A percentile compares a stretch with the other conserved stretches of the same genome.
These are phyloP conservation scores for Macropus fuliginosus DNA, from an alignment of 2,797 vertebrate species.

Conservation along the genomic window DNA sequence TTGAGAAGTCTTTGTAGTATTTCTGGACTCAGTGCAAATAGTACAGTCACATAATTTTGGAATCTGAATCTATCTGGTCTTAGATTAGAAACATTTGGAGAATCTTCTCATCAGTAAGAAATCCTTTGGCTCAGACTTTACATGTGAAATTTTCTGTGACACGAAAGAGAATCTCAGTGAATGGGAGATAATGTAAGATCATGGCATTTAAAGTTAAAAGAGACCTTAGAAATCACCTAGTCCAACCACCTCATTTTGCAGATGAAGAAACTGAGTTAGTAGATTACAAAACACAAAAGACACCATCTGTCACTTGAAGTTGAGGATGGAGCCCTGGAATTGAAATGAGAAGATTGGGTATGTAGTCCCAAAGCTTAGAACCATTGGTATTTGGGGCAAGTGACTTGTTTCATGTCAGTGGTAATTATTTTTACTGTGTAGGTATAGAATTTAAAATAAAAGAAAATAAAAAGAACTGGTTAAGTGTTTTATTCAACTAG, in stretches of 20 bases:
- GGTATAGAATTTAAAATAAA: conserved; percentile 28
- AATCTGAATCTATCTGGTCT: background rate
- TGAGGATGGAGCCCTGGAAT: background rate
- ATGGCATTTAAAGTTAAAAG: background rate
- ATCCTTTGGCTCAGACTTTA: background rate
- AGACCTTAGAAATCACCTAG: background rate
- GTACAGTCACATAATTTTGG: background rate
- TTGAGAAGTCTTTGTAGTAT: background rate
- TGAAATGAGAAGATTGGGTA: background rate
- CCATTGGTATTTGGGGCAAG: background rate
- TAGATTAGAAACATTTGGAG: background rate
- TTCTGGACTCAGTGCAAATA: background rate
- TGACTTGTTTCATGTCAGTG: background rate
- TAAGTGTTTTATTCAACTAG: background rate
- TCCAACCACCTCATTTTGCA: background rate
- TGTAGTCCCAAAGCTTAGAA: background rate
- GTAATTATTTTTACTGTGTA: background rate
- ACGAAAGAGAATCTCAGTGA: background rate
- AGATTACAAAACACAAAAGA: background rate
- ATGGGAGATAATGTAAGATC: background rate
- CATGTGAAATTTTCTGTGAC: background rate
- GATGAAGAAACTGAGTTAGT: background rate
- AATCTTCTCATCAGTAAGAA: background rate
- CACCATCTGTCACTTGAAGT: background rate
- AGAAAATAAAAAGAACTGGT: conserved; percentile 10